Conservation (phyloP, 2,888 invertebrate species). For the Hylaea fasciaria region DNA sequence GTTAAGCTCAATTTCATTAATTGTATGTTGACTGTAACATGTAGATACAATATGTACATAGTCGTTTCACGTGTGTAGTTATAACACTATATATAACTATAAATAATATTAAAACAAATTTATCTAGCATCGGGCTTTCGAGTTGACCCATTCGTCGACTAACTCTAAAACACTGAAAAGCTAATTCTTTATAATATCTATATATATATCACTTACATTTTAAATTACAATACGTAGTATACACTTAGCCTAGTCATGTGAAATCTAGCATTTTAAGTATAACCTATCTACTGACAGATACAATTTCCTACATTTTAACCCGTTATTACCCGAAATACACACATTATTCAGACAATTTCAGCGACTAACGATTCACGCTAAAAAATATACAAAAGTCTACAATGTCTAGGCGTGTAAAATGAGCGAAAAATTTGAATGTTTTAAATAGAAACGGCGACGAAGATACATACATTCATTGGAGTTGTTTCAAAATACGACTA, state of each 20-base stretch:
- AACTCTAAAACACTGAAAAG: constrained; percentile 85
- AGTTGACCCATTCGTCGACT: constrained; percentile 84
- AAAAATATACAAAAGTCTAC: constrained; percentile 8
- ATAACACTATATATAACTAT: constrained; percentile 5
- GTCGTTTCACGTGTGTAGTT: neutral
- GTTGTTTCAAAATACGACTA: no score
- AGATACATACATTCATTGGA: no score
- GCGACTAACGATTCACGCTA: constrained; percentile 10
- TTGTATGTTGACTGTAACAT: no score
- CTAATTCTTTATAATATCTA: constrained; percentile 62
- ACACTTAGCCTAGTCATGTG: constrained; percentile 62
- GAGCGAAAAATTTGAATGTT: neutral
- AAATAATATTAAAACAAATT: constrained; percentile 64
- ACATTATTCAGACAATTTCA: constrained; percentile 25
- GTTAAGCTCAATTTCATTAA: no score
- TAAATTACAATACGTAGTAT: constrained; percentile 51
- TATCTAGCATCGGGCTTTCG: constrained; percentile 76
- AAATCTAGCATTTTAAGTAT: constrained; percentile 72
- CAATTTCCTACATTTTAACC: constrained; percentile 69
- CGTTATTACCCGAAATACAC: constrained; percentile 77
- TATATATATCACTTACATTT: constrained; percentile 61
- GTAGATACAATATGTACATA: no score
- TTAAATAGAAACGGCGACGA: constrained; percentile 1
- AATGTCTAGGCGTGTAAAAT: constrained; percentile 1
- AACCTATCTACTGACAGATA: constrained; percentile 78